These are phyloP conservation scores for Stenodema calcarata DNA, from an alignment of 2,888 invertebrate species.

Conservation along the genomic window DNA sequence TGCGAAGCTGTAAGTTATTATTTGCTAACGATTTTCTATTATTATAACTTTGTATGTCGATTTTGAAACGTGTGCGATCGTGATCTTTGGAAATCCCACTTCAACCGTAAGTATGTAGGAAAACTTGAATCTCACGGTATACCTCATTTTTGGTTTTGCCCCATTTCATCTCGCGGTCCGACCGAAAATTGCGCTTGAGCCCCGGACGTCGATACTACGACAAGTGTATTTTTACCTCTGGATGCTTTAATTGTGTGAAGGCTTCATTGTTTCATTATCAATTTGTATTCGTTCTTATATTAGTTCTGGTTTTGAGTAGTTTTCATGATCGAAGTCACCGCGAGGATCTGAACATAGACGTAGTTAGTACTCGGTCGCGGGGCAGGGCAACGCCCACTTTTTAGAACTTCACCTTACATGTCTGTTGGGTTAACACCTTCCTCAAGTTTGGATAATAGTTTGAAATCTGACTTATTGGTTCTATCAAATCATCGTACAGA, in stretches of 20 bases:
- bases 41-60: neutral
- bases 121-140: neutral
- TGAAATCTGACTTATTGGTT: neutral
- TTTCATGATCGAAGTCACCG: neutral
- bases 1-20: slow-evolving; percentile 36
- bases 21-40: neutral
- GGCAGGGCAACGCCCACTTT: slow-evolving; percentile 56
- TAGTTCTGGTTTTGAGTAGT: neutral
- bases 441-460: neutral
- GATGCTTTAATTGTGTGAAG: neutral
- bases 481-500: too few species aligned
- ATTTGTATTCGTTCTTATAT: neutral
- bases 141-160: neutral
- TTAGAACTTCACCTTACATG: slow-evolving; percentile 22
- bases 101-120: neutral
- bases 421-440: neutral
- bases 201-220: slow-evolving; percentile 31
- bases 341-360: neutral
- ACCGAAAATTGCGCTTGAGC: slow-evolving; percentile 16
- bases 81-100: neutral
- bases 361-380: neutral
- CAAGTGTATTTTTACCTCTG: slow-evolving; percentile 38
- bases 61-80: neutral
- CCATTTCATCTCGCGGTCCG: slow-evolving; percentile 16
- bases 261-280: neutral